Conservation (phyloP, 1,140 invertebrate species). For the Chlorops oryzae region DNA sequence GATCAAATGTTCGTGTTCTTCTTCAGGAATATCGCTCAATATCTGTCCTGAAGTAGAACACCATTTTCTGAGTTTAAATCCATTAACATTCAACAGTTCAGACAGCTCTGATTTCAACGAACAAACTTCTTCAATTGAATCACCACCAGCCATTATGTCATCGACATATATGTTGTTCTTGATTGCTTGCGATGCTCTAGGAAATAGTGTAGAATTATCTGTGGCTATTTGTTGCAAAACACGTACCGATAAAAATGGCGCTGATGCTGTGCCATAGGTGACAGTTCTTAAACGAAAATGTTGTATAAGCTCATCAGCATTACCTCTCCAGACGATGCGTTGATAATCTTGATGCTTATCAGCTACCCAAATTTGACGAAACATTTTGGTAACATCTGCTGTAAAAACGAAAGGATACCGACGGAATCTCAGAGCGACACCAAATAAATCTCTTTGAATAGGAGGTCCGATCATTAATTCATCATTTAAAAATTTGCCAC, state of each 20-base stretch:
- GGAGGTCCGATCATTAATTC: conserved; percentile 31
- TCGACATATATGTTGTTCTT: neutral
- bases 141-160: neutral
- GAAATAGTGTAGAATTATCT: neutral
- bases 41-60: neutral
- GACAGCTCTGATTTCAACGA: too few relatives aligned
- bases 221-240: neutral
- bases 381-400: too few relatives aligned
- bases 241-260: neutral
- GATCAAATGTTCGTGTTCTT: neutral
- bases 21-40: neutral
- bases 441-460: conserved; percentile 21
- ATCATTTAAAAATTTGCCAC: conserved; percentile 30
- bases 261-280: too few relatives aligned
- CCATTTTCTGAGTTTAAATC: neutral
- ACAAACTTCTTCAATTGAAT: neutral
- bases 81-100: neutral
- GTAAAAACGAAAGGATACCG: too few relatives aligned
- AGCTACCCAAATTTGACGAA: too few relatives aligned
- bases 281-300: too few relatives aligned
- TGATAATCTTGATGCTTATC: too few relatives aligned
- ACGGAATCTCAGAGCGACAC: too few relatives aligned
- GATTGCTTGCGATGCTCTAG: neutral
- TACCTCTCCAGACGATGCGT: neutral
- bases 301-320: neutral